Evolutionary conservation across 2,797 vertebrate species (phyloP), one percentile per base, ranked within the genome.

Genomic region (Rhinoraja longicauda): DNA sequence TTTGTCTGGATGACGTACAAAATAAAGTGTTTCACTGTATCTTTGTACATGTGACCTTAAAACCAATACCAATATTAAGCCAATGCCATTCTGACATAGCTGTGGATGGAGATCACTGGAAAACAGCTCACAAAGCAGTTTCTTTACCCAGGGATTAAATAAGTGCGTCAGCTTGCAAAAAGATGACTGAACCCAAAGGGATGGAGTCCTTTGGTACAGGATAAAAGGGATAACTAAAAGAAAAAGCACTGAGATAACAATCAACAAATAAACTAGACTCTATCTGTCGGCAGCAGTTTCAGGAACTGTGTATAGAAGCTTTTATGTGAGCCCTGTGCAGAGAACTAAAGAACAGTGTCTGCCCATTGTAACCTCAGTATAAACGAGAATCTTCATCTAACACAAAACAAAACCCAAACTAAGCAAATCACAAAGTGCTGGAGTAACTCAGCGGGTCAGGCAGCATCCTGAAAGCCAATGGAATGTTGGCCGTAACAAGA

Each of bases 81-180:
- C 24, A 12, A 8, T 1, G 72, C 36, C 90, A 92, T 73, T 26
- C 24, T 39, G 4, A 73, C 26, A 73, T 92, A 19, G 57, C 36
- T 93, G 92, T 57, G 36, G 94, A 94, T 93, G n/a, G 78, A 93
- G 79, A 62, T 64, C 93, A 91, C 93, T 29, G 72, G 78, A 76
- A 95, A 95, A 94, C 64, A 94, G 95, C 95, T 93, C 93, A 95
- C 93, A 93, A 67, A 92, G 95, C 94, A 90, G 93, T 96, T 95
- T 94, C 94, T 94, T 96, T 94, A 95, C 94, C 93, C 93, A 93
- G 94, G 95, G 95, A 96, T 96, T 96, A 95, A 93, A 78, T 29
- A 57, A 32, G 86, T 45, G 90, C 91, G 76, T 91, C 93, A 91
- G 76, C 88, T 90, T 73, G 72, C 62, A 86, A 93, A 93, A 93